These are phyloP conservation scores for Pseudomyrmex gracilis DNA, from an alignment of 1,140 invertebrate genomes.

Conservation along the genomic window DNA sequence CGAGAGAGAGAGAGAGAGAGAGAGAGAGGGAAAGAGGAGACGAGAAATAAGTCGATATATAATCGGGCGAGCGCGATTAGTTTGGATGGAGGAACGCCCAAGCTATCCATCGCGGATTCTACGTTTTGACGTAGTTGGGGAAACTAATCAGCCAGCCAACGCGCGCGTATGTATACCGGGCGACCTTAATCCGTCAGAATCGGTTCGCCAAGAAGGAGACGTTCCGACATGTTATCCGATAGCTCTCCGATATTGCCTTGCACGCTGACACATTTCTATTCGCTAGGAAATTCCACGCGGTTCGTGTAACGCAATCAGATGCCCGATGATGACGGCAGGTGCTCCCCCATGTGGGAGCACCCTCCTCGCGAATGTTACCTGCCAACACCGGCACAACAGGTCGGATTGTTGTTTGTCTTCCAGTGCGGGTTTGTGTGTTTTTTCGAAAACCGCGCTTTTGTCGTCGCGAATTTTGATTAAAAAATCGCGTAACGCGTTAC, in stretches of 20 bases:
- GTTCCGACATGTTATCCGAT: slow-evolving; percentile 56
- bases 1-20: background rate
- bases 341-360: slow-evolving; percentile 63
- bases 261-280: slow-evolving; percentile 56
- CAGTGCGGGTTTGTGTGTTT: background rate
- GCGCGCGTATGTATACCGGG: slow-evolving; percentile 38
- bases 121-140: slow-evolving; percentile 48
- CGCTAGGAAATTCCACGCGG: slow-evolving; percentile 56
- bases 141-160: slow-evolving; percentile 56
- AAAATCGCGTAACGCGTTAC: too few relatives aligned
- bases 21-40: too few relatives aligned
- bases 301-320: slow-evolving; percentile 68
- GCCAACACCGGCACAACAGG: slow-evolving; percentile 41
- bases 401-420: slow-evolving; percentile 37
- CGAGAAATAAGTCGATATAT: slow-evolving; percentile 26
- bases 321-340: slow-evolving; percentile 34
- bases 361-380: slow-evolving; percentile 23
- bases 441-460: background rate
- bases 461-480: too few relatives aligned
- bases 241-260: slow-evolving; percentile 59
- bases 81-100: slow-evolving; percentile 36
- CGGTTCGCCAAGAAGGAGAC: slow-evolving; percentile 60
- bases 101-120: slow-evolving; percentile 20
- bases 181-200: slow-evolving; percentile 54
- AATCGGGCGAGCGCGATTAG: slow-evolving; percentile 49